Evolutionary conservation across 2,113 vertebrate genomes (phyloP), one percentile per base, ranked within the genome.

Genomic region (Corynorhinus townsendii): DNA sequence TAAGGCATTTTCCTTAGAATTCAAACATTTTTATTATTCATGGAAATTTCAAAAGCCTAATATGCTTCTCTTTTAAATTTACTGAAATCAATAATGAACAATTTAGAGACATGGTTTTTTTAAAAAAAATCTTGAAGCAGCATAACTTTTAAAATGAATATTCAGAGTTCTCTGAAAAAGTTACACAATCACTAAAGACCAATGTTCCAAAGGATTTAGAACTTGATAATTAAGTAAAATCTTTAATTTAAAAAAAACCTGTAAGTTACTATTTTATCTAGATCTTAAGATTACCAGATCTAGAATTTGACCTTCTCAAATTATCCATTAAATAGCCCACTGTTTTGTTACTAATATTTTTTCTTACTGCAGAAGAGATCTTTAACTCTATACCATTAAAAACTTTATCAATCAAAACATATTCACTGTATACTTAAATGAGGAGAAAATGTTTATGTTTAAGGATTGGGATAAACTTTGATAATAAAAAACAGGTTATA

Each of bases 21-120:
- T 69, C 33, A 88, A 95, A 90, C 76, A 93, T 86, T 76, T 72
- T 91, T 89, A 87, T 93, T 95, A 93, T 47, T 91, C 33, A 84
- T 54, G 19, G 47, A 92, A 80, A 79, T 38, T 82, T 82, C 20
- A 75, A 89, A 95, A 93, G 73, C 54, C 38, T 26, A 89, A 66
- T 47, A 62, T 84, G 68, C 12, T 94, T 91, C 24, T 43, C 52
- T 92, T 68, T 93, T 86, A 86, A 91, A 64, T 73, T 17, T 79
- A 35, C n/a, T 86, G 71, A 62, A 3, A 69, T 22, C 68, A 87
- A 66, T 64, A 90, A 94, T 47, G 7, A 89, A 91, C 85, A 82
- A 94, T 24, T 82, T 75, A 20, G 14, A 72, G 47, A 62, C 38
- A 47, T 2, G 8, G 1, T 33, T 86, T 62, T 64, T 82, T 43